Base-by-base conservation (phyloP, 2,113 vertebrate genomes). In the Rousettus leschenaultii region DNA sequence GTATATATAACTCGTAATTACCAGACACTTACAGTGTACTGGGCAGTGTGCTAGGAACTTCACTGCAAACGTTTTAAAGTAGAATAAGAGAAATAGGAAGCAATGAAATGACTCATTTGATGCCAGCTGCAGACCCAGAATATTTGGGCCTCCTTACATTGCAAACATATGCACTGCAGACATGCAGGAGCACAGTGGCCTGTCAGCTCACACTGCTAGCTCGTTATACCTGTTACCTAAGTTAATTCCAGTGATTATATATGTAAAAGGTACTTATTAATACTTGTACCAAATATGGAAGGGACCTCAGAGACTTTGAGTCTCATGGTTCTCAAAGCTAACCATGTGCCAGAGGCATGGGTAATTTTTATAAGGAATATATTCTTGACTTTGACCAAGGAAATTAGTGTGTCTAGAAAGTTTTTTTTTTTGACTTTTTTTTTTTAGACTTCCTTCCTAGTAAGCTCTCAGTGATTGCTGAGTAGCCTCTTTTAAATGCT, bases 11-110 rank as follows among this genome's bases (percentile, higher is more conserved):
- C 45, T 38, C 65, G 30, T 18, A 63, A 91, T 70, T 86, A 51
- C 2, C 24, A 88, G 83, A 74, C 30, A 90, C 26, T 77, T 77
- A 43, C n/a, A n/a, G 18, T 14, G 40, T 10, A 71, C 14, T 24
- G n/a, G 77, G 19, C n/a, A 95, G 28, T 59, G 45, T 71, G 30
- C 48, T 61, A 19, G 14, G 26, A 22, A 85, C 14, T 53, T 15
- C 57, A 45, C 0, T 57, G 35, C 22, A 94, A 94, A 94, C 26
- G 68, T 51, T 73, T 65, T 26, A 40, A 78, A 85, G 28, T 51
- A 48, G 28, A 92, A 4, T 73, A 68, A 57, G 57, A 93, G 59
- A 74, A 92, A 51, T 4, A 75, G 73, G 88, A 95, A 80, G 89
- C 30, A 74, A 88, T 57, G 15, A 82, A 78, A 94, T 80, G 55